These are phyloP conservation scores for Acanthococcus lagerstroemiae DNA, from an alignment of 2,888 invertebrate genomes.

Conservation along the genomic window DNA sequence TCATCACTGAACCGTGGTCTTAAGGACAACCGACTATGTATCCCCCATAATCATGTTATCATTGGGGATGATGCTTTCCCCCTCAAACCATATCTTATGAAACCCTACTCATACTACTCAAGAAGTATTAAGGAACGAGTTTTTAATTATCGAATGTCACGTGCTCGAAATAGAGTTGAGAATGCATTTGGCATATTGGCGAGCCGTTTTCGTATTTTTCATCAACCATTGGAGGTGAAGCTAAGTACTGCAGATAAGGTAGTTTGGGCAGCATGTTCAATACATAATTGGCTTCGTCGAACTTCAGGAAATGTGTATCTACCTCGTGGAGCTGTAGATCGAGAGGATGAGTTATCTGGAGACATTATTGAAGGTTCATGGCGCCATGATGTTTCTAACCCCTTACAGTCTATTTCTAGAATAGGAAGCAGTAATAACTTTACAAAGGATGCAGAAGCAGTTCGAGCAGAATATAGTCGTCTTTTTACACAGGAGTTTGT, in stretches of 20 bases:
- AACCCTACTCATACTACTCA: neutral
- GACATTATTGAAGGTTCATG: neutral
- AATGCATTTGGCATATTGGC: slow-evolving; percentile 1
- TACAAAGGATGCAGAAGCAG: neutral
- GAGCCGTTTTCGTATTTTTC: neutral
- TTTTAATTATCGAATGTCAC: slow-evolving; percentile 5
- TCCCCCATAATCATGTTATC: slow-evolving; percentile 3
- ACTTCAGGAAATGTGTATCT: neutral
- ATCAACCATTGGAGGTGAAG: neutral
- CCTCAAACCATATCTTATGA: slow-evolving; percentile 1
- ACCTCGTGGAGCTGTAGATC: neutral
- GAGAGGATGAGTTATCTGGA: neutral
- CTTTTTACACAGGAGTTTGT: neutral
- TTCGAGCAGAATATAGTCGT: neutral
- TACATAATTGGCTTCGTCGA: neutral
- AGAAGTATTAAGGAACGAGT: neutral
- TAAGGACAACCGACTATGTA: neutral
- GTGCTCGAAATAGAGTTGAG: neutral
- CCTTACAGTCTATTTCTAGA: neutral
- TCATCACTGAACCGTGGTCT: neutral
- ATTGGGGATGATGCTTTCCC: slow-evolving; percentile 25
- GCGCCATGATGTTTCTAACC: neutral
- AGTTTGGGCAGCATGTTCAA: neutral
- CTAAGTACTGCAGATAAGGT: neutral
- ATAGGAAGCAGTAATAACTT: neutral